Conservation (phyloP, 2,888 invertebrate species). For the Hirtodrosophila confusa region DNA sequence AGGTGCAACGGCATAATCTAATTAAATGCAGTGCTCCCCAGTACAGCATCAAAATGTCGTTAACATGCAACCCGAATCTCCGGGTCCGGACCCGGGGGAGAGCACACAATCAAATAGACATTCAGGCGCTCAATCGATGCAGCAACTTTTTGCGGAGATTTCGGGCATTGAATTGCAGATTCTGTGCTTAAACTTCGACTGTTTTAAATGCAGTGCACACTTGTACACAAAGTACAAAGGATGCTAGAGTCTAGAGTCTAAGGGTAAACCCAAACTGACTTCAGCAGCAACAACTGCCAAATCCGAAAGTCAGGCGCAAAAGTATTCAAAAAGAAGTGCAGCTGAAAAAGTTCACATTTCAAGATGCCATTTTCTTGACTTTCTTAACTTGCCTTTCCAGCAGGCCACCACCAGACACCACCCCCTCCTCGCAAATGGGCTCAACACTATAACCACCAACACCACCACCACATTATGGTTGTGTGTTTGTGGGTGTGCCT, state of each 20-base stretch:
- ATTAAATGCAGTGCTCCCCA: slow-evolving; percentile 30
- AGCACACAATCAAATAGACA: slow-evolving; percentile 53
- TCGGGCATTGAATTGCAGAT: slow-evolving; percentile 76
- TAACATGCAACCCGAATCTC: slow-evolving; percentile 32
- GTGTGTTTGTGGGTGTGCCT: slow-evolving; percentile 29
- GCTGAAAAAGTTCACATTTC: slow-evolving; percentile 79
- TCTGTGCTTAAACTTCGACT: slow-evolving; percentile 52
- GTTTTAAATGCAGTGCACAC: slow-evolving; percentile 69
- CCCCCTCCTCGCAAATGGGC: slow-evolving; percentile 56
- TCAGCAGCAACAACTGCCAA: slow-evolving; percentile 39
- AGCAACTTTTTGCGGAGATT: slow-evolving; percentile 32
- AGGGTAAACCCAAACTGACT: slow-evolving; percentile 17
- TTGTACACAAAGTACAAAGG: slow-evolving; percentile 29
- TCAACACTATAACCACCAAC: slow-evolving; percentile 38
- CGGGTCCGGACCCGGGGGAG: too few relatives aligned
- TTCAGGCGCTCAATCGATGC: slow-evolving; percentile 47
- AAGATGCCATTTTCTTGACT: slow-evolving; percentile 76
- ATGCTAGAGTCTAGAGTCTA: slow-evolving; percentile 28
- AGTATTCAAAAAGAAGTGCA: slow-evolving; percentile 78
- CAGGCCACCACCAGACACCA: too few relatives aligned
- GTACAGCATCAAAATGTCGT: slow-evolving; percentile 52
- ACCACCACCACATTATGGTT: slow-evolving; percentile 29
- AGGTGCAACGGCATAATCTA: slow-evolving; percentile 47
- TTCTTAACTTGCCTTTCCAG: slow-evolving; percentile 53
- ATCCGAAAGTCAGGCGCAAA: slow-evolving; percentile 70